phyloP scores from a whole-genome alignment of 2,797 vertebrate genomes.

The Zenarchopterus dispar region DNA sequence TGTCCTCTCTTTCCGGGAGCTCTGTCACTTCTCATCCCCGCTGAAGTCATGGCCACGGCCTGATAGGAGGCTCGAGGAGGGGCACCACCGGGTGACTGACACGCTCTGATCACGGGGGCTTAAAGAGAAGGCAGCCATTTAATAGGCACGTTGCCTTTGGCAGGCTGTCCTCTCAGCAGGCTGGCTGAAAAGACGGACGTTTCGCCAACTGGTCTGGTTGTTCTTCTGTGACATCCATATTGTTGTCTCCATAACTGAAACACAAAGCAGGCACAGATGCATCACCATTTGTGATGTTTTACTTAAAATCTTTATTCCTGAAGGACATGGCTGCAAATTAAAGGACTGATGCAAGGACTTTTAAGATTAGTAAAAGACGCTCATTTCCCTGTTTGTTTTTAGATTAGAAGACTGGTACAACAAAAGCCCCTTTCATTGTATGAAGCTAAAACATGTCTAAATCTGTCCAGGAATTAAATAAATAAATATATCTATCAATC shows the following conservation, averaged over 20 bases:
- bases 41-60: constrained; percentile 41
- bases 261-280: constrained; percentile 12
- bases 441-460: too few relatives aligned
- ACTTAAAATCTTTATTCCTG: neutral
- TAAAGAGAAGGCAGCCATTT: constrained; percentile 61
- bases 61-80: constrained; percentile 20
- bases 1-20: constrained; percentile 30
- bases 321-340: constrained; percentile 4
- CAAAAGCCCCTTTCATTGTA: too few relatives aligned
- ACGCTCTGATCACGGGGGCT: constrained; percentile 49
- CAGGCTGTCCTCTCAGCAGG: constrained; percentile 32
- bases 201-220: constrained; percentile 10
- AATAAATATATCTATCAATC: too few relatives aligned
- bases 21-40: constrained; percentile 59
- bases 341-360: neutral
- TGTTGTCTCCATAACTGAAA: constrained; percentile 1
- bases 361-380: neutral
- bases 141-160: constrained; percentile 48
- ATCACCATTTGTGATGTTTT: constrained; percentile 2
- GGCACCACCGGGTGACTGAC: constrained; percentile 43
- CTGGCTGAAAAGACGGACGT: constrained; percentile 34
- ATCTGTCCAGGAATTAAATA: too few relatives aligned
- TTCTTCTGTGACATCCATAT: constrained; percentile 26
- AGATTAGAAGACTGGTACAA: too few relatives aligned
- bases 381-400: neutral